These are phyloP conservation scores for Phortica magna DNA, from an alignment of 2,888 invertebrate species.

Conservation along the genomic window DNA sequence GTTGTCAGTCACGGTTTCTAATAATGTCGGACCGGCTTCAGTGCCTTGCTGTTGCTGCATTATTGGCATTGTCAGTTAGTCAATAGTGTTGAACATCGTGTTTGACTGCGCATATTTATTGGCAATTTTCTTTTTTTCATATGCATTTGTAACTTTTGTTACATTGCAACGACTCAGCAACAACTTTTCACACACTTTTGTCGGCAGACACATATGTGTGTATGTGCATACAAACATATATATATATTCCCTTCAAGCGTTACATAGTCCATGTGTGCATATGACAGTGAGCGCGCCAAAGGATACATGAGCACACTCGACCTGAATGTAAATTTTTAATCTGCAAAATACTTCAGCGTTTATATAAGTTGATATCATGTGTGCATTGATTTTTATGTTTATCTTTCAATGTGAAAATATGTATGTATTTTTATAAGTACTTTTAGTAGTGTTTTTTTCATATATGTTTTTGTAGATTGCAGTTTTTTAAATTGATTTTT, in stretches of 20 bases:
- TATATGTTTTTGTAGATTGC: conserved; percentile 3
- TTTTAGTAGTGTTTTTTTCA: neutral
- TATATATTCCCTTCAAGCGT: neutral
- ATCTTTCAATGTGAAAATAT: conserved; percentile 8
- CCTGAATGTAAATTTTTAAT: conserved; percentile 69
- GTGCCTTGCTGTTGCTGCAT: neutral
- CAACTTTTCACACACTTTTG: neutral
- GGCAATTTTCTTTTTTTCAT: conserved; percentile 50
- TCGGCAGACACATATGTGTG: conserved; percentile 9
- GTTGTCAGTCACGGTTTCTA: neutral
- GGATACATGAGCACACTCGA: conserved; percentile 69
- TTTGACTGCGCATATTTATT: conserved; percentile 46
- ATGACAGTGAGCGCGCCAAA: conserved; percentile 52
- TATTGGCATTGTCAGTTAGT: conserved; percentile 24
- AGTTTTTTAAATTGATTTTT: conserved; percentile 1
- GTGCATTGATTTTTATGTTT: conserved; percentile 56
- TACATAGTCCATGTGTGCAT: conserved; percentile 47
- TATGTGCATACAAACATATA: neutral
- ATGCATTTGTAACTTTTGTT: conserved; percentile 56
- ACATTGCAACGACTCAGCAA: conserved; percentile 31
- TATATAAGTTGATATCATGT: conserved; percentile 60
- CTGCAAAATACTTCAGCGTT: conserved; percentile 67
- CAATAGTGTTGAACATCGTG: conserved; percentile 32
- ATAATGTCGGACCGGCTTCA: neutral
- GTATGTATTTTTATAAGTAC: neutral